Evolutionary conservation across 1,140 invertebrate genomes (phyloP).

Genomic region (Scaptomyza pallida): DNA sequence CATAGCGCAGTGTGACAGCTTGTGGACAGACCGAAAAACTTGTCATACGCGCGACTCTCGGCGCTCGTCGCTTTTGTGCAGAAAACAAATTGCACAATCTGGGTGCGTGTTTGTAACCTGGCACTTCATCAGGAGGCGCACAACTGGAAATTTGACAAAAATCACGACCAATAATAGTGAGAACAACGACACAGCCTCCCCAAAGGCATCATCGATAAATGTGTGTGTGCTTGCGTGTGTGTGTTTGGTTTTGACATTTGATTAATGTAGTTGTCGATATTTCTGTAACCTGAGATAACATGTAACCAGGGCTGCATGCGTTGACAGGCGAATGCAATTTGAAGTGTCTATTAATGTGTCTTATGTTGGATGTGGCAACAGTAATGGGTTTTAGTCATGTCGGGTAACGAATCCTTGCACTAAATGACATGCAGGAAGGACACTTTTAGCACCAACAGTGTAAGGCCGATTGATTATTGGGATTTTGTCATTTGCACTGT

Average conservation of each 20-base stretch:
- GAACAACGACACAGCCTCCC: background rate
- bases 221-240: slow-evolving; percentile 15
- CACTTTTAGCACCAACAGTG: slow-evolving; percentile 51
- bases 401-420: slow-evolving; percentile 22
- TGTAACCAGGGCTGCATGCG: slow-evolving; percentile 39
- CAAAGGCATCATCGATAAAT: slow-evolving; percentile 10
- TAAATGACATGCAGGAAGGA: slow-evolving; percentile 32
- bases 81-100: slow-evolving; percentile 35
- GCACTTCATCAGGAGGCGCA: slow-evolving; percentile 48
- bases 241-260: slow-evolving; percentile 43
- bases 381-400: slow-evolving; percentile 29
- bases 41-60: slow-evolving; percentile 37
- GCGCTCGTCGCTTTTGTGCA: slow-evolving; percentile 38
- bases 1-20: slow-evolving; percentile 47
- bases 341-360: slow-evolving; percentile 56
- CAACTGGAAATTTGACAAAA: slow-evolving; percentile 71
- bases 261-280: slow-evolving; percentile 57
- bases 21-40: slow-evolving; percentile 75
- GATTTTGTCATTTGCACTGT: too few species aligned
- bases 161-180: slow-evolving; percentile 56
- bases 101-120: slow-evolving; percentile 1
- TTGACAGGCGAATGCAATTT: slow-evolving; percentile 50
- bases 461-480: background rate
- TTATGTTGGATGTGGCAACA: slow-evolving; percentile 36
- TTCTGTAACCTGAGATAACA: slow-evolving; percentile 18